Evolutionary conservation across 2,888 invertebrate genomes (phyloP).

Genomic region (Argynnis bischoffii): DNA sequence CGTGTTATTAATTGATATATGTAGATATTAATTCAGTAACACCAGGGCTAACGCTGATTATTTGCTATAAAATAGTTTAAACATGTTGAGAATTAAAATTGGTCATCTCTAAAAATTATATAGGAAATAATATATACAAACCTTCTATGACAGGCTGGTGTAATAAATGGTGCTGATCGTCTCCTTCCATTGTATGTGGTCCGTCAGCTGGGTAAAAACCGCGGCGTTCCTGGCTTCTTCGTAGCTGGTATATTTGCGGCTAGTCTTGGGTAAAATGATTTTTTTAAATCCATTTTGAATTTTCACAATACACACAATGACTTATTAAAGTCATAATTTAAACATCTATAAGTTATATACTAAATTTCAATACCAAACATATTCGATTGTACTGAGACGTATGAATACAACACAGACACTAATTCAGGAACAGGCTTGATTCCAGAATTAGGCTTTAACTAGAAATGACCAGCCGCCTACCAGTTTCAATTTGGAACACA

Average conservation of each 20-base stretch:
- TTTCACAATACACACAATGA: not conserved
- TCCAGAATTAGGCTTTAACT: conserved; percentile 56
- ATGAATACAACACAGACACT: conserved; percentile 53
- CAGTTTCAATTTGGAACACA: conserved; percentile 62
- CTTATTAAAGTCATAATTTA: not conserved
- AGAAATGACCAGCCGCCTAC: conserved; percentile 67
- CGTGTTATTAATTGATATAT: too few relatives aligned
- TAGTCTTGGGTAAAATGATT: conserved; percentile 89
- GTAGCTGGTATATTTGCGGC: conserved; percentile 98
- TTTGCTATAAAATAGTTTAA: too few relatives aligned
- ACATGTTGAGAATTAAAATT: not conserved
- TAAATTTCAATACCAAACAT: conserved; percentile 4
- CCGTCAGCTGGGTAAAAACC: conserved; percentile 87
- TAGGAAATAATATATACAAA: conserved; percentile 7
- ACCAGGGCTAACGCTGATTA: too few relatives aligned
- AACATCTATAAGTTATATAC: not conserved
- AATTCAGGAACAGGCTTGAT: conserved; percentile 48
- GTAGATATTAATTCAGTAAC: too few relatives aligned
- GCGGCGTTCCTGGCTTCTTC: conserved; percentile 94
- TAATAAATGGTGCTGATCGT: conserved; percentile 89
- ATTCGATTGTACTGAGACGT: conserved; percentile 43
- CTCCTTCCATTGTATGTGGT: conserved; percentile 95
- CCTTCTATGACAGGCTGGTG: conserved; percentile 68
- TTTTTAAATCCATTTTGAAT: not conserved
- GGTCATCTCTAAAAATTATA: not conserved